Base-by-base conservation (phyloP, 2,113 vertebrate species). In the Serilophus lunatus region DNA sequence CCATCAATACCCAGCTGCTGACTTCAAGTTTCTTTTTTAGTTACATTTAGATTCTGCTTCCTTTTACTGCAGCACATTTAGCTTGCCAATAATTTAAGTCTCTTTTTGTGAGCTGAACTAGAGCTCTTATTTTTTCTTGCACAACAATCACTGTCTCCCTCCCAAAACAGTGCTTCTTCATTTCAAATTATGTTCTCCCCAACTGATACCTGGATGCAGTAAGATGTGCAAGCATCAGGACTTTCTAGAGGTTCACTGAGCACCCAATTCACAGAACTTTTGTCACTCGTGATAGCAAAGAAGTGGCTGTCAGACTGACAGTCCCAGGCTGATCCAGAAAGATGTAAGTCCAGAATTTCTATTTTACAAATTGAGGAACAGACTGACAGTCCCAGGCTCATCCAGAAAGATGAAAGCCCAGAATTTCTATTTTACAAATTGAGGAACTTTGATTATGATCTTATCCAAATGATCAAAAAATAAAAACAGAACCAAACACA, bases 21-120 rank as follows among this genome's bases (percentile, higher is more conserved):
- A 99, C 56, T 98, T 97, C 50, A 98, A 97, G 95, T 98, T 80
- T 99, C 92, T 98, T 98, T 93, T 98, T 97, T 83, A 98, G 98
- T 97, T 92, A 97, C 98, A 93, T 75, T 92, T 71, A 82, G 54
- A 92, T 86, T 86, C 61, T 50, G 33, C 72, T 64, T 94, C 35
- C 42, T 92, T 94, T 91, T 75, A 80, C 44, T 68, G 77, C 40
- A 70, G 74, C 38, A 66, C 35, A 47, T 70, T 81, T 66, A 51
- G 38, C 44, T 71, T 78, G 33, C 51, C 54, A 81, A 33, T 63
- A 78, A 26, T 9, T 57, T 29, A 53, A 50, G 11, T 49, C 19
- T 12, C 35, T 81, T 88, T 77, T 42, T 61, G 18, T 50, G 77
- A 92, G 35, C 8, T 28, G 38, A 90, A 88, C 3, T 3, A 1